phyloP scores from a whole-genome alignment of 2,888 invertebrate species.

The Cactoblastis cactorum region DNA sequence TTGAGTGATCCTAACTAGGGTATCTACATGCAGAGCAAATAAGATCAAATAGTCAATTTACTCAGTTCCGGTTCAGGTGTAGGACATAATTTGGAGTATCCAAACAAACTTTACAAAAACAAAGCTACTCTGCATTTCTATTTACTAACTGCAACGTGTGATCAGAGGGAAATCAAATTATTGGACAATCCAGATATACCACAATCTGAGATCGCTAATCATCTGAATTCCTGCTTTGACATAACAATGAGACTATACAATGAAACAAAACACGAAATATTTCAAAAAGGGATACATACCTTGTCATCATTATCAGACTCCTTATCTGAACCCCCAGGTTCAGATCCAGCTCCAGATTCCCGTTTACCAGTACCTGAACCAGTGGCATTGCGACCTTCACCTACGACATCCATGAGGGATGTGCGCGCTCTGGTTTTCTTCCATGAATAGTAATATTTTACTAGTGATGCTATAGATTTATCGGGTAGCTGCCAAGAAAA shows the following conservation, averaged over 20 bases:
- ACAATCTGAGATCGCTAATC: conserved; percentile 22
- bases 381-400: conserved; percentile 87
- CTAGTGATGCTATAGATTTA: conserved; percentile 96
- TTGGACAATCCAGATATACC: conserved; percentile 76
- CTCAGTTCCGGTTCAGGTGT: not conserved
- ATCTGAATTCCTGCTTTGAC: conserved; percentile 19
- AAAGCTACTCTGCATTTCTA: conserved; percentile 64
- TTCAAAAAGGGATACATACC: conserved; percentile 76
- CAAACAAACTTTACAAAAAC: conserved; percentile 13
- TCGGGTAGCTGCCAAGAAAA: conserved; percentile 88
- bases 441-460: conserved; percentile 99
- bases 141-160: conserved; percentile 38
- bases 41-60: conserved; percentile 7
- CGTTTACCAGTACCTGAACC: conserved; percentile 80
- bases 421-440: conserved; percentile 96
- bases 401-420: conserved; percentile 93
- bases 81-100: not conserved
- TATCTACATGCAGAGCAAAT: conserved; percentile 42
- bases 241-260: conserved; percentile 22
- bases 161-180: conserved; percentile 29
- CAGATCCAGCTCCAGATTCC: conserved; percentile 88
- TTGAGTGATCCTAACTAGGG: too few relatives aligned
- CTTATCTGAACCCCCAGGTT: conserved; percentile 89
- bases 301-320: conserved; percentile 95
- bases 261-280: conserved; percentile 22